Base-by-base conservation (phyloP, 2,888 invertebrate genomes). In the Synergus itoensis region DNA sequence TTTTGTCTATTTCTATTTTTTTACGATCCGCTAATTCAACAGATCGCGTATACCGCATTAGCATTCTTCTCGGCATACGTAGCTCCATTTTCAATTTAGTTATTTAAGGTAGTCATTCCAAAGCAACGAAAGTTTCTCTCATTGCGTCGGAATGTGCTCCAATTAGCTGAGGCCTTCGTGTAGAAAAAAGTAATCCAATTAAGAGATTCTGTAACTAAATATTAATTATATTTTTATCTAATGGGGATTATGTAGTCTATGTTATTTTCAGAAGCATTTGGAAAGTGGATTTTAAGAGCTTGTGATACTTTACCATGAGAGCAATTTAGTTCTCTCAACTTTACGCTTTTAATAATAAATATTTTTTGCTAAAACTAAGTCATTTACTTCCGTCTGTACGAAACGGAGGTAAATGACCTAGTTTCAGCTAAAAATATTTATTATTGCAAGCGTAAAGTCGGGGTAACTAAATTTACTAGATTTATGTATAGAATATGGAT, bases 161-260 rank as follows among this genome's bases (percentile, higher is more conserved):
- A 65, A 65, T 65, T 65, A 65, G 41, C n/a, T 18, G n/a, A 65
- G 41, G 18, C n/a, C 40, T 18, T 40, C 18, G 11, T 9, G n/a
- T 41, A 18, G 65, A 65, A 65, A 65, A 65, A 65, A 8, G n/a
- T 65, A 40, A 65, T 65, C 41, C 65, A 65, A 65, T 65, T 65
- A 65, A 65, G 41, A 65, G 40, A n/a, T 40, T 65, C n/a, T 18
- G 40, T 40, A 64, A 64, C 9, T n/a, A 64, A 64, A 64, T 64
- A 65, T 65, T 40, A 65, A 43, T 65, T 18, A 41, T 41, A 65
- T 65, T 40, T 65, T 40, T 18, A 7, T 2, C 62, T 7, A 62
- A 62, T 28, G 16, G 9, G 36, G 16, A 40, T 64, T 64, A 28
- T 40, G 40, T 16, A 16, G 64, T 64, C 8, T 16, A n/a, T 0